Evolutionary conservation across 2,797 vertebrate species (phyloP), one percentile per base, ranked within the genome.

Genomic region (Aulostomus chinensis): DNA sequence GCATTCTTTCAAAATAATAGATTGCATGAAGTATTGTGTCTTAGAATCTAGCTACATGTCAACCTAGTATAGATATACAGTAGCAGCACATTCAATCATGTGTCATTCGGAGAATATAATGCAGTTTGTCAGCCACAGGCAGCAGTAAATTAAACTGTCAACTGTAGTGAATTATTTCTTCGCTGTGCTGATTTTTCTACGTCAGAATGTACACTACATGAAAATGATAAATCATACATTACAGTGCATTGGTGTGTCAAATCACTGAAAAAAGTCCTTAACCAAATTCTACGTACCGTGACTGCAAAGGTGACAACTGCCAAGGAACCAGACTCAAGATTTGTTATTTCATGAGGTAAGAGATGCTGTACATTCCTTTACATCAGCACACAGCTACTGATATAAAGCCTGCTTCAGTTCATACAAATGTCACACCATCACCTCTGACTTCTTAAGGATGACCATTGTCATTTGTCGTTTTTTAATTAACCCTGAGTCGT

Each of bases 311-410:
- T 31, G 92, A 93, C 21, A 78, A 79, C 73, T 87, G 90, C 59
- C 81, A 90, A 63, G 88, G 85, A 64, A 94, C 92, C 48, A 91
- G 94, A 55, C 78, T 97, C 66, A 96, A 96, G 90, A 95, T 98
- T 77, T 98, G 95, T 75, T 95, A 93, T 76, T 94, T 98, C 69
- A 97, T 98, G 93, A 96, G 96, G 96, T 98, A 92, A 92, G 65
- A 49, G n/a, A n/a, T n/a, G n/a, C 16, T 9, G 1, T 16, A n/a
- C n/a, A n/a, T n/a, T n/a, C n/a, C n/a, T n/a, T n/a, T n/a, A n/a
- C n/a, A n/a, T n/a, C n/a, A n/a, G n/a, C n/a, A n/a, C n/a, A n/a
- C n/a, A n/a, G n/a, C n/a, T n/a, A n/a, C n/a, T n/a, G n/a, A n/a
- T n/a, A n/a, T n/a, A n/a, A n/a, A n/a, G n/a, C n/a, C n/a, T n/a